Percentiles rank a stretch among this genome's conserved stretches.
These are phyloP conservation scores for Neogobius melanostomus DNA, from an alignment of 2,113 vertebrate species.

Conservation along the genomic window DNA sequence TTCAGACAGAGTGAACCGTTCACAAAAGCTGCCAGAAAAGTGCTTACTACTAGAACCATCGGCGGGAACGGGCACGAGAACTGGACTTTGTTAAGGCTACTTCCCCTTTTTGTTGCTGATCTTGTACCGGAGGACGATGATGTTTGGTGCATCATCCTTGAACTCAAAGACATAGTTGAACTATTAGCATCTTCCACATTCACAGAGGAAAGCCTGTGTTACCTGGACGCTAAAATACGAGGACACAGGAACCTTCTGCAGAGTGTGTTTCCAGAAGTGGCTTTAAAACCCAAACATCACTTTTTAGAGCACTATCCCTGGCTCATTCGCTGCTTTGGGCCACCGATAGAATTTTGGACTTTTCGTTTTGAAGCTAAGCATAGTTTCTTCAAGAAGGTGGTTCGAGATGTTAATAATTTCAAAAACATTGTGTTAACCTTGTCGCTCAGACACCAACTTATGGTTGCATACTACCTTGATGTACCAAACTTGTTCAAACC, in stretches of 20 bases:
- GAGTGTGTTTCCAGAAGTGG: not conserved
- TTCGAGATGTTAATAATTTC: not conserved
- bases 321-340: not conserved
- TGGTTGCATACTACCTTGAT: not conserved
- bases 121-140: too few relatives aligned
- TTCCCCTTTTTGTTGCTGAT: too few relatives aligned
- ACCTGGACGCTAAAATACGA: not conserved
- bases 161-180: too few relatives aligned
- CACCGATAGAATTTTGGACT: not conserved
- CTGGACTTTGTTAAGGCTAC: too few relatives aligned
- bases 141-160: too few relatives aligned
- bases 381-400: too few relatives aligned
- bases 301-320: not conserved
- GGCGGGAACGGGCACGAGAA: not conserved
- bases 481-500: slow-evolving; percentile 13
- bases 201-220: too few relatives aligned
- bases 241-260: not conserved
- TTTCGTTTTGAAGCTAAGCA: not conserved
- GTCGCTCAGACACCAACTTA: not conserved
- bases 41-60: not conserved
- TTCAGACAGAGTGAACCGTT: not conserved
- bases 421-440: not conserved
- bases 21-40: not conserved
- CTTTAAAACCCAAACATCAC: not conserved
- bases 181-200: too few relatives aligned